Conservation (phyloP, 1,140 invertebrate species). For the Proctacanthus coquilletti region DNA sequence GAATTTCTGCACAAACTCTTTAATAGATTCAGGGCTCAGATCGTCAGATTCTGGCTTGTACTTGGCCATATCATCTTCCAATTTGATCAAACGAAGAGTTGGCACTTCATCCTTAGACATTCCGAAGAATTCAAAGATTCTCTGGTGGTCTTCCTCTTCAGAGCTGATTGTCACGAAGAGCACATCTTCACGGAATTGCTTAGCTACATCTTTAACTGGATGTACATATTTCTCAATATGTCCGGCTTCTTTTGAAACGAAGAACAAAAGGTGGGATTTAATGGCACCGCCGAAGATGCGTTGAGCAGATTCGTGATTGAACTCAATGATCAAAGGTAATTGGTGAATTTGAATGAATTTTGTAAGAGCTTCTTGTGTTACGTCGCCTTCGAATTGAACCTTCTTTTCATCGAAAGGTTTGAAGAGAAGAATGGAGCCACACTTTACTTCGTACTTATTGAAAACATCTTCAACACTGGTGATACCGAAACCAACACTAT, state of each 20-base stretch:
- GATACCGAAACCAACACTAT: conserved; percentile 84
- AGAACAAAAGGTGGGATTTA: conserved; percentile 89
- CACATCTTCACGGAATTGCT: conserved; percentile 79
- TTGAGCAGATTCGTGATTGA: conserved; percentile 89
- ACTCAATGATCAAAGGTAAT: conserved; percentile 89
- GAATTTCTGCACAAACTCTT: conserved; percentile 74
- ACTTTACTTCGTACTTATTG: conserved; percentile 24
- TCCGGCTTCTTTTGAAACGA: conserved; percentile 79
- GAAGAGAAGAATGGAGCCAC: conserved; percentile 26
- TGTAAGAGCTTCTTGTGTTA: conserved; percentile 49
- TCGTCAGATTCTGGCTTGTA: conserved; percentile 81
- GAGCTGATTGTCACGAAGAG: conserved; percentile 92
- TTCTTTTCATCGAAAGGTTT: conserved; percentile 86
- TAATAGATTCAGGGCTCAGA: conserved; percentile 58
- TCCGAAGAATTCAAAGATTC: conserved; percentile 98
- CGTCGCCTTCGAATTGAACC: conserved; percentile 59
- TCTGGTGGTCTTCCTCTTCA: conserved; percentile 87
- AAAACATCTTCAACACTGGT: conserved; percentile 61
- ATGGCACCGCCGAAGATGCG: conserved; percentile 98
- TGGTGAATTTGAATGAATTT: conserved; percentile 75
- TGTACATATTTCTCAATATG: conserved; percentile 67
- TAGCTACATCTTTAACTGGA: conserved; percentile 61
- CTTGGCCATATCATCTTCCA: conserved; percentile 97
- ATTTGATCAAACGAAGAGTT: conserved; percentile 78
- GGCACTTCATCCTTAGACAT: conserved; percentile 88